Base-by-base conservation (phyloP, 37 sponge, comb jelly and placozoan genomes). In the Corticium candelabrum region DNA sequence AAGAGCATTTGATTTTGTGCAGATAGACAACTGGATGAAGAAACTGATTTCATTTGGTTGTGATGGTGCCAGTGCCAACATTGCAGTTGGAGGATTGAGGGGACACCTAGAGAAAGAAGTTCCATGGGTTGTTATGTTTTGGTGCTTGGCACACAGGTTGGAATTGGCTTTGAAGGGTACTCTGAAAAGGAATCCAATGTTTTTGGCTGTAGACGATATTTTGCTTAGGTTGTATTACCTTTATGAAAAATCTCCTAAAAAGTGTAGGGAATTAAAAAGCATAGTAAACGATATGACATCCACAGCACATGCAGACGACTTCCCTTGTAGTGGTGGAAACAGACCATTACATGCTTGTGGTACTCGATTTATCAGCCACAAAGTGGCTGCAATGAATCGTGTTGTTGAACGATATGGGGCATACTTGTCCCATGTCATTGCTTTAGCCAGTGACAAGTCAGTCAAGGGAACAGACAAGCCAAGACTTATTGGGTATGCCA, bases 111-210 rank as follows among this genome's bases (percentile, higher is more conserved):
- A 75, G 41, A 40, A 86, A 41, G 39, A 38, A 34, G n/a, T 82
- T 21, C 74, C 81, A 4, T 85, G 86, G 82, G 34, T 85, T 5
- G 41, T 85, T 15, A 34, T 67, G 27, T 69, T 82, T 40, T 85
- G 86, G 82, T 85, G 86, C 50, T 77, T 85, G 5, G 78, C 82
- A 40, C 86, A 85, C 35, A 27, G 82, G 50, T 21, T 71, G 7
- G 74, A 71, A 71, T n/a, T 71, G 15, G 62, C 62, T 50, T 11
- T 50, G 11, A 50, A 21, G 21, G 62, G 21, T 50, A 21, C 62
- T 50, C 62, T 50, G 62, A 50, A 50, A 21, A 27, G 15, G 15
- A 50, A 11, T 27, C 15, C 62, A 27, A 27, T 50, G 21, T 11
- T 27, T 21, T n/a, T n/a, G n/a, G 21, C 62, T 50, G 21, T 50